Evolutionary conservation across 1,140 invertebrate species (phyloP).

Genomic region (Cryptotermes secundus): DNA sequence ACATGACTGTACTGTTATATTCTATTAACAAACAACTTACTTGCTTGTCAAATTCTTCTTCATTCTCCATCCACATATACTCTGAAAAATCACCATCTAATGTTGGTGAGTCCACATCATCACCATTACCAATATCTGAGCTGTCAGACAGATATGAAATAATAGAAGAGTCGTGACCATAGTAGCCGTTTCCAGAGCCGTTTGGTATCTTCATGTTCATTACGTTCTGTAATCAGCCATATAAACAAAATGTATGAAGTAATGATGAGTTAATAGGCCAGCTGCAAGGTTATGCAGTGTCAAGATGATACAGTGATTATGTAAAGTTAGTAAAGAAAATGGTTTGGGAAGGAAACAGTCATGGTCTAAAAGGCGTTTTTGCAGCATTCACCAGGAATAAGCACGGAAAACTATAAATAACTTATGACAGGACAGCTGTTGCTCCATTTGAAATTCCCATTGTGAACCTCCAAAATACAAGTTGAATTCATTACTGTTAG

Average conservation of each 20-base stretch:
- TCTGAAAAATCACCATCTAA: constrained; percentile 77
- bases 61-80: constrained; percentile 90
- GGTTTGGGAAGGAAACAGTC: no score
- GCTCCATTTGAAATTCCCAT: no score
- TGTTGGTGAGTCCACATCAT: constrained; percentile 55
- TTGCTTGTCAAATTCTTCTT: constrained; percentile 85
- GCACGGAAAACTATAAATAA: no score
- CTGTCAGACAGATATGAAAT: constrained; percentile 46
- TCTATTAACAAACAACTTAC: constrained; percentile 50
- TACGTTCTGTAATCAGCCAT: constrained; percentile 38
- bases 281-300: no score
- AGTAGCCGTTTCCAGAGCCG: constrained; percentile 54
- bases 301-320: no score
- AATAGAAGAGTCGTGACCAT: constrained; percentile 52
- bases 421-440: no score
- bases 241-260: neutral
- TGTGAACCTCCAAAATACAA: no score
- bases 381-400: no score
- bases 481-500: no score
- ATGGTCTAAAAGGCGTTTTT: no score
- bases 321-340: no score
- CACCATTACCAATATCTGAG: constrained; percentile 49
- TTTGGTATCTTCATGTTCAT: constrained; percentile 61
- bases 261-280: no score
- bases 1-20: neutral